phyloP scores from a whole-genome alignment of 2,113 vertebrate species.

The Chloebia gouldiae region DNA sequence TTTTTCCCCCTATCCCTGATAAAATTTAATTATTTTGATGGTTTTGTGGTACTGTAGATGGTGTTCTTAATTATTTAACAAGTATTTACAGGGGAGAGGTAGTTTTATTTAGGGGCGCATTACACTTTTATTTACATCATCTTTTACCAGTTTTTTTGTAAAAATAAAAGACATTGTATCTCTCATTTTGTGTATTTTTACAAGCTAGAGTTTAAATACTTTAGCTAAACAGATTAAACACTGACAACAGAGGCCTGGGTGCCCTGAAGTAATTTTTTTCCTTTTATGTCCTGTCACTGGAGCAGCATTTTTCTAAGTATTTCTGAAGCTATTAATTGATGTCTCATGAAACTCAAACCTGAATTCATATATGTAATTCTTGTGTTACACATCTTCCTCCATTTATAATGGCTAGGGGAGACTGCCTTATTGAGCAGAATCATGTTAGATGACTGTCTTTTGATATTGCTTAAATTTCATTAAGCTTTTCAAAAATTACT shows the following conservation, averaged over 20 bases:
- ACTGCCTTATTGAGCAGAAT: background rate
- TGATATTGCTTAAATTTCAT: background rate
- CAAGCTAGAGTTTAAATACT: slow-evolving; percentile 5
- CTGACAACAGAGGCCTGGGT: background rate
- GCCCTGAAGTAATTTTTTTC: background rate
- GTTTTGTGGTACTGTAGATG: slow-evolving; percentile 91
- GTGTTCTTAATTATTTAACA: slow-evolving; percentile 92
- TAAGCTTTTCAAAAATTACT: background rate
- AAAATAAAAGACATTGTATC: slow-evolving; percentile 77
- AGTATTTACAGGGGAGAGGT: slow-evolving; percentile 77
- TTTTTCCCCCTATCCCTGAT: slow-evolving; percentile 77
- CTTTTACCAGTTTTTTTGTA: slow-evolving; percentile 74
- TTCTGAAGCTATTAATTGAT: background rate
- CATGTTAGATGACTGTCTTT: background rate
- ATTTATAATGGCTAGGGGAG: background rate
- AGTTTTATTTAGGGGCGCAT: slow-evolving; percentile 80
- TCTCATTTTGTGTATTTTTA: slow-evolving; percentile 60
- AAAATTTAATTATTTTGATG: slow-evolving; percentile 80
- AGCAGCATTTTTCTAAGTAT: background rate
- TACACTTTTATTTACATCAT: slow-evolving; percentile 74
- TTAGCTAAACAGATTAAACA: background rate
- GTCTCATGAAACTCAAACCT: background rate
- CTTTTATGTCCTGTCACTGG: background rate
- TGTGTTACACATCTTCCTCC: background rate
- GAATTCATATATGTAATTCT: background rate